Evolutionary conservation across 2,888 invertebrate genomes (phyloP).

Genomic region (Athripsodes cinereus): DNA sequence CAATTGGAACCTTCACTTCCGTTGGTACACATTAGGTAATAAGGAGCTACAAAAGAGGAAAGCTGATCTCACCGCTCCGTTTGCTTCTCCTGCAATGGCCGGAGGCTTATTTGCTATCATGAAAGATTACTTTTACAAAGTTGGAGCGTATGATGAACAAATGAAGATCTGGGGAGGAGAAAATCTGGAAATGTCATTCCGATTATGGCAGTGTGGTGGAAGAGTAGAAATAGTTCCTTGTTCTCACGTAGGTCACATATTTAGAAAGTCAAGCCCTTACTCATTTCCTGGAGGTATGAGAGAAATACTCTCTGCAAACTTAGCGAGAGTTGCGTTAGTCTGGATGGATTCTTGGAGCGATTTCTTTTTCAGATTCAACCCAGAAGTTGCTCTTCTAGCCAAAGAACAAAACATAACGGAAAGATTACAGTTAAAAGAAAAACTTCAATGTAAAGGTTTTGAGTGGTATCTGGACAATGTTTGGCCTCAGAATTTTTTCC

Average conservation of each 20-base stretch:
- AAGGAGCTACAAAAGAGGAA: slow-evolving; percentile 57
- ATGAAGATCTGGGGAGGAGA: slow-evolving; percentile 97
- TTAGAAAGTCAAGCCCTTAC: slow-evolving; percentile 90
- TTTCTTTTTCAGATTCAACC: slow-evolving; percentile 84
- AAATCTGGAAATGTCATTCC: slow-evolving; percentile 93
- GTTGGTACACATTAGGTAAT: slow-evolving; percentile 73
- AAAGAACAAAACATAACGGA: slow-evolving; percentile 57
- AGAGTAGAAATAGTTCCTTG: slow-evolving; percentile 86
- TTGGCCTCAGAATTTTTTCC: slow-evolving; percentile 96
- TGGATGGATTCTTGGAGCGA: slow-evolving; percentile 99
- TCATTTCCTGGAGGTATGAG: slow-evolving; percentile 89
- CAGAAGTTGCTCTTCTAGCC: slow-evolving; percentile 52
- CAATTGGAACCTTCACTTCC: slow-evolving; percentile 94
- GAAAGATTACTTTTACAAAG: slow-evolving; percentile 76
- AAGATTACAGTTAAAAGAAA: slow-evolving; percentile 62
- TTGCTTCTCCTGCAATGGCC: slow-evolving; percentile 86
- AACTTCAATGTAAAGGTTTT: slow-evolving; percentile 78
- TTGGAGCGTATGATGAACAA: slow-evolving; percentile 67
- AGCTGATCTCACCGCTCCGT: slow-evolving; percentile 60
- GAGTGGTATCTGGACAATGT: slow-evolving; percentile 91
- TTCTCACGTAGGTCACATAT: slow-evolving; percentile 90
- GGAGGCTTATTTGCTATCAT: slow-evolving; percentile 91
- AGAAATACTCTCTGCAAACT: slow-evolving; percentile 81
- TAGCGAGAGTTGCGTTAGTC: slow-evolving; percentile 88
- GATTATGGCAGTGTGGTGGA: slow-evolving; percentile 95